Base-by-base conservation (phyloP, 1,140 invertebrate genomes). In the Caerostris extrusa region DNA sequence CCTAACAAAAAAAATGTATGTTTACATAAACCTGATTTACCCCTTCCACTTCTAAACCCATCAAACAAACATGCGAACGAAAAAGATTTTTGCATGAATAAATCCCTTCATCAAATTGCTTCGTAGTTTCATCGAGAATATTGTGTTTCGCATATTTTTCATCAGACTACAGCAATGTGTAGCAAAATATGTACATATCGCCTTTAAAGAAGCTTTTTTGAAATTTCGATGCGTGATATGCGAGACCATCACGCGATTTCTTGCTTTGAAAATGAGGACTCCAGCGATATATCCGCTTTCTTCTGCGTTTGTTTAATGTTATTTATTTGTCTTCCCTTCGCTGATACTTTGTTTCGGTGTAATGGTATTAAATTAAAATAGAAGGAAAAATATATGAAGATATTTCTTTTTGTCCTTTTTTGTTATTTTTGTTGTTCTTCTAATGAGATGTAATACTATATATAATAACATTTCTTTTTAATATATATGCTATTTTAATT, bases 191-290 rank as follows among this genome's bases (percentile, higher is more conserved):
- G 61, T 34, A 34, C 61, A 67, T n/a, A 67, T 67, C 61, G 61
- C 7, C 17, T 67, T 17, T 67, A 67, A 67, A 67, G 12, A 67
- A 2, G 61, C 4, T 67, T 12, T 67, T 67, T 12, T 10, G 61
- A n/a, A 17, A 67, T 67, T 67, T 67, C 61, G n/a, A n/a, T 67
- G 61, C 14, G 14, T 12, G 61, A 14, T 67, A n/a, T 67, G 61
- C 14, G 17, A 67, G 5, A n/a, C 7, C 17, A 67, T 67, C 61
- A 67, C 61, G 61, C 61, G n/a, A 67, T 67, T 17, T 12, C 17
- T 67, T 67, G n/a, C n/a, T 67, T 67, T 67, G 61, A 67, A 67
- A 67, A 67, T 67, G 61, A 67, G 61, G 17, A 67, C 61, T 67
- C n/a, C 61, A 67, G 14, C 61, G n/a, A 67, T 67, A 34, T 34